These are phyloP conservation scores for Chaenogobius annularis DNA, from an alignment of 2,113 vertebrate species.

Conservation along the genomic window DNA sequence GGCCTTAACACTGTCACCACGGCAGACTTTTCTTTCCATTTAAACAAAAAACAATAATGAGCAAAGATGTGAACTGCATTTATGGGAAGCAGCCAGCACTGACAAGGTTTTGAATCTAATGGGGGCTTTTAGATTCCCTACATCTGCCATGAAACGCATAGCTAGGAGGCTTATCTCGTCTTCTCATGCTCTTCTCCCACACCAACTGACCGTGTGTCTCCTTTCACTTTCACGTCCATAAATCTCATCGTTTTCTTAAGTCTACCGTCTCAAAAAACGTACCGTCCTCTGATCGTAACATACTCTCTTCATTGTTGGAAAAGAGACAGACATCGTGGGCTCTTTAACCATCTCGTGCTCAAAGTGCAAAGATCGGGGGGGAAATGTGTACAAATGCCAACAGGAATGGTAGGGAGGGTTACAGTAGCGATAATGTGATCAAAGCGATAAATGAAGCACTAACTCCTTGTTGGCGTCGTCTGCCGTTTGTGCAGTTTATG, in stretches of 20 bases:
- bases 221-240: not conserved
- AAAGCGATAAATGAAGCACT: no score
- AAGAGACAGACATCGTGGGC: no score
- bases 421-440: no score
- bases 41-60: conserved; percentile 22
- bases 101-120: not conserved
- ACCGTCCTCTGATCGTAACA: no score
- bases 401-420: no score
- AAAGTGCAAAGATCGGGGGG: no score
- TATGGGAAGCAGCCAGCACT: not conserved
- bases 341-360: no score
- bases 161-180: not conserved
- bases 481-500: no score
- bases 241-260: not conserved
- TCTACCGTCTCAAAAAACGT: not conserved
- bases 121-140: not conserved
- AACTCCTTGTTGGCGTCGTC: no score
- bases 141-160: not conserved
- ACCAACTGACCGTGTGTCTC: not conserved
- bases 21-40: conserved; percentile 3
- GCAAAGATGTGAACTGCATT: not conserved
- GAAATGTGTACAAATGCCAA: no score
- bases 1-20: conserved; percentile 22
- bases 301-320: no score
- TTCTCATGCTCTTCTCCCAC: not conserved